Base-by-base conservation (phyloP, 2,797 vertebrate genomes). In the Tapera naevia region DNA sequence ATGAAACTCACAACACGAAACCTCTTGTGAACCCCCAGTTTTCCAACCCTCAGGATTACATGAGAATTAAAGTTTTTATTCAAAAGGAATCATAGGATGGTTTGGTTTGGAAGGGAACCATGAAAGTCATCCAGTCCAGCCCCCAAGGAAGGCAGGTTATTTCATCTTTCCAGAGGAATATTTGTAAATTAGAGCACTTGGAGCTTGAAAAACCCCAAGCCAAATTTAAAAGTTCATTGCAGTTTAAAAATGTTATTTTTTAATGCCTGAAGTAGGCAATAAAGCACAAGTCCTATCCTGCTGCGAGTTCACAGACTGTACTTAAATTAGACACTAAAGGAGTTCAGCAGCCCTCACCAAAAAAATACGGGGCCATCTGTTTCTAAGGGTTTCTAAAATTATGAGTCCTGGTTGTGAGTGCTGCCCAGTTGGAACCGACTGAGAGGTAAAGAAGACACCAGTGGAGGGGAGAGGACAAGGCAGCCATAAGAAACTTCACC, bases 241-340 rank as follows among this genome's bases (percentile, higher is more conserved):
- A 27, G 79, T 91, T 84, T 7, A 61, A 91, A 93, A 79, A 15
- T 46, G 50, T 53, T 72, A 61, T 75, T 75, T 92, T 94, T 94
- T 93, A 93, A 94, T 86, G 80, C 66, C 76, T 76, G 32, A 80
- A 65, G 70, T 57, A 94, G 93, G 89, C 85, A 93, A 74, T 61
- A 62, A 21, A 94, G 79, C 78, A 27, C 70, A 91, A 92, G 64
- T 80, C 75, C 35, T 87, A 83, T 88, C 79, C 62, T 91, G 72
- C 86, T 95, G 94, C 93, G 91, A 95, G 86, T 86, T 95, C 70
- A 81, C 66, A 93, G 91, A 91, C 93, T 96, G 90, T 69, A 54
- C 89, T 92, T 96, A 95, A 95, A 94, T 94, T 94, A 95, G 91
- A 93, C 48, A 62, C 83, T 81, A 81, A 92, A 88, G 86, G 88